phyloP scores from a whole-genome alignment of 2,888 invertebrate species.

The Therioaphis trifolii region DNA sequence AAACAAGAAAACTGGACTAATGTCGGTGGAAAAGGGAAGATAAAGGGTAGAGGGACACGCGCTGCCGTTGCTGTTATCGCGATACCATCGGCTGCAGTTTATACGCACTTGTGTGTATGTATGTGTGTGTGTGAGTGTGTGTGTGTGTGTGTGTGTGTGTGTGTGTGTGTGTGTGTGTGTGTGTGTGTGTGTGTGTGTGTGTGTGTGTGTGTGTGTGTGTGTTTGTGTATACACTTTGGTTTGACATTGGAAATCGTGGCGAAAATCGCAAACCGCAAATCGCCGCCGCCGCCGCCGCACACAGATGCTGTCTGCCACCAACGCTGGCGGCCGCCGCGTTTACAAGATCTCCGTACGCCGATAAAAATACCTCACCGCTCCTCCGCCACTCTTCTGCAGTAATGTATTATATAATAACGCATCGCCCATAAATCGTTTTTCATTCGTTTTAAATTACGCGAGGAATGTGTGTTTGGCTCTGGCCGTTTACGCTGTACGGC shows the following conservation, averaged over 20 bases:
- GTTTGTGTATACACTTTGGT: too few relatives aligned
- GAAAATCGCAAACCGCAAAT: slow-evolving; percentile 29
- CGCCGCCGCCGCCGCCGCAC: not conserved
- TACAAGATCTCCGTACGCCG: slow-evolving; percentile 10
- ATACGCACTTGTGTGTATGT: not conserved
- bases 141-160: not conserved
- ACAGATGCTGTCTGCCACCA: not conserved
- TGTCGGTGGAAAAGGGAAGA: not conserved
- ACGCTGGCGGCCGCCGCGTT: not conserved
- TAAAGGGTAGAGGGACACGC: not conserved
- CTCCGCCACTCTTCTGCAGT: not conserved
- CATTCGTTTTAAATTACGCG: not conserved
- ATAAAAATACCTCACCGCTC: not conserved
- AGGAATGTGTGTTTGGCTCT: not conserved
- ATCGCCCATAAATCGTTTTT: not conserved
- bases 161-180: not conserved
- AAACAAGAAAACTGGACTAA: slow-evolving; percentile 40
- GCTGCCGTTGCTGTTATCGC: not conserved
- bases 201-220: not conserved
- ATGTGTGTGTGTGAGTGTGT: not conserved
- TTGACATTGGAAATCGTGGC: slow-evolving; percentile 13
- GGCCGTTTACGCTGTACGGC: too few relatives aligned
- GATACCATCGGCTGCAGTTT: not conserved
- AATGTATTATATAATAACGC: not conserved
- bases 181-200: not conserved